phyloP scores from a whole-genome alignment of 2,113 vertebrate species.

The Zonotrichia leucophrys region DNA sequence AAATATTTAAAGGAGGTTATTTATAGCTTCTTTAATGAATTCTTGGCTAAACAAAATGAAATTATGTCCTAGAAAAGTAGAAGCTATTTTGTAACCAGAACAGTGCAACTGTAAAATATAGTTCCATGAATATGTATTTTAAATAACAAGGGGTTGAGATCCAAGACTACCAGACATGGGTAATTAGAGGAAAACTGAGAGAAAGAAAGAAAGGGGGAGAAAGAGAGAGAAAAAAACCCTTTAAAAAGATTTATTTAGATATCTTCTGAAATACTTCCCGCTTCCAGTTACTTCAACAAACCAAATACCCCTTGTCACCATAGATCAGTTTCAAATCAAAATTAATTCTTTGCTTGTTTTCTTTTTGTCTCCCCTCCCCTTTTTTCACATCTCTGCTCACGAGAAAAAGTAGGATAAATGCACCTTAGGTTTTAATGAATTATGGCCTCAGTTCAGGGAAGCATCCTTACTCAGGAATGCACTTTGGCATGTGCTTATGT shows the following conservation, averaged over 20 bases:
- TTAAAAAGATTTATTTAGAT: slow-evolving; percentile 68
- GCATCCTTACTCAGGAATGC: slow-evolving; percentile 62
- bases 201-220: neutral
- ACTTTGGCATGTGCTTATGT: slow-evolving; percentile 51
- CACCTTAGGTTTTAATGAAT: slow-evolving; percentile 64
- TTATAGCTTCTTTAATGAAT: slow-evolving; percentile 81
- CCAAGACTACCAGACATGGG: slow-evolving; percentile 61
- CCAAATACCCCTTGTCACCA: slow-evolving; percentile 55
- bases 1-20: slow-evolving; percentile 80
- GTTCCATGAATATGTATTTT: slow-evolving; percentile 78
- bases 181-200: slow-evolving; percentile 60
- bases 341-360: slow-evolving; percentile 54
- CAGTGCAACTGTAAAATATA: slow-evolving; percentile 76
- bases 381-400: slow-evolving; percentile 7
- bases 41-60: slow-evolving; percentile 82
- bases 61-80: slow-evolving; percentile 81
- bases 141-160: slow-evolving; percentile 69
- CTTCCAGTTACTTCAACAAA: slow-evolving; percentile 55
- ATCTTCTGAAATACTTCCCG: slow-evolving; percentile 56
- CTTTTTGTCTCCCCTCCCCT: neutral
- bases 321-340: slow-evolving; percentile 61
- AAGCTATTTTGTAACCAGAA: slow-evolving; percentile 79
- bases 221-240: neutral
- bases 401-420: slow-evolving; percentile 25
- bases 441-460: slow-evolving; percentile 42